Conservation (phyloP, 2,113 vertebrate species). For the Perognathus longimembris region DNA sequence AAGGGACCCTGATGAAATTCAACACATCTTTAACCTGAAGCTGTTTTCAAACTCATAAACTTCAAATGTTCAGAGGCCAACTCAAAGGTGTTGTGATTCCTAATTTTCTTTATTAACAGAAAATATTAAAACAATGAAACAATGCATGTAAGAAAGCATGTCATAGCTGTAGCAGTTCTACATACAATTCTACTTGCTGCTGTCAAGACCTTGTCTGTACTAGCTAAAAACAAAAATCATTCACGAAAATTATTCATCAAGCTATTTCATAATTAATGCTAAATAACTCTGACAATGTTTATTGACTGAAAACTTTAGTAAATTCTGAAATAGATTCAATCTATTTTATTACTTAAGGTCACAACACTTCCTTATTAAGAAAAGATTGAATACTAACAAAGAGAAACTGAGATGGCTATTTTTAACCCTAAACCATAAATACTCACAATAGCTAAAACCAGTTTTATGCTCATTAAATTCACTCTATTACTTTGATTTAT, state of each 20-base stretch:
- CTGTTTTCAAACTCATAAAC: constrained; percentile 39
- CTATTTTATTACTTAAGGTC: constrained; percentile 41
- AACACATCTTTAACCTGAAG: constrained; percentile 45
- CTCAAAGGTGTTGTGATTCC: neutral
- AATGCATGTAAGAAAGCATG: constrained; percentile 28
- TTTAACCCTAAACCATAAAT: neutral
- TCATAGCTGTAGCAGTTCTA: constrained; percentile 20
- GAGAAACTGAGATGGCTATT: neutral
- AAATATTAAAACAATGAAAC: constrained; percentile 55
- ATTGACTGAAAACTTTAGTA: constrained; percentile 49
- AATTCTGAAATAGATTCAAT: constrained; percentile 13
- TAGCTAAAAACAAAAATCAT: constrained; percentile 65
- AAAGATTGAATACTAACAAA: constrained; percentile 42
- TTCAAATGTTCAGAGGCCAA: constrained; percentile 19
- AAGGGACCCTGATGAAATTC: neutral
- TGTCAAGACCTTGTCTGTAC: constrained; percentile 45
- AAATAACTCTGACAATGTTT: constrained; percentile 62
- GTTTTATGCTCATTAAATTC: neutral
- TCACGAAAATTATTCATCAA: constrained; percentile 68
- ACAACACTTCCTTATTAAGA: constrained; percentile 31
- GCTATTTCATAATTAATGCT: constrained; percentile 50
- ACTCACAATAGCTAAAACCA: neutral
- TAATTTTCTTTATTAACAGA: constrained; percentile 50
- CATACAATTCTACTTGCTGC: constrained; percentile 56
- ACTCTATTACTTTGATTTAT: constrained; percentile 5